A percentile compares a stretch with the other conserved stretches of the same genome.
These are phyloP conservation scores for Mythimna pallens DNA, from an alignment of 2,888 invertebrate species.

Conservation along the genomic window DNA sequence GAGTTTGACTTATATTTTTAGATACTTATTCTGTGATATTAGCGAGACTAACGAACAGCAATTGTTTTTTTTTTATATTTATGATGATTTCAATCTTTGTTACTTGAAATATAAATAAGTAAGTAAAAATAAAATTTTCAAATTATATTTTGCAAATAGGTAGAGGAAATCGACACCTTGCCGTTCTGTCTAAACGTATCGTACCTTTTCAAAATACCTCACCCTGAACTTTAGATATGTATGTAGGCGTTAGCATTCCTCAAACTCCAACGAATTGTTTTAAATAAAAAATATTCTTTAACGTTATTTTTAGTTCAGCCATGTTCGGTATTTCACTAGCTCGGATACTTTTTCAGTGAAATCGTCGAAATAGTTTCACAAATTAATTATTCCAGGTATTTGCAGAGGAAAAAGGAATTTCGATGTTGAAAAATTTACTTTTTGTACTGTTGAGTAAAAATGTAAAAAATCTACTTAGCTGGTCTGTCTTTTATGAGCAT, in stretches of 20 bases:
- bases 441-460: neutral
- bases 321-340: slow-evolving; percentile 35
- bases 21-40: too few species aligned
- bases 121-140: too few species aligned
- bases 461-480: neutral
- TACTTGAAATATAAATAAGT: too few species aligned
- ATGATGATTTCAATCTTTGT: too few species aligned
- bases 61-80: too few species aligned
- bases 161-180: neutral
- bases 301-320: slow-evolving; percentile 38
- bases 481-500: neutral
- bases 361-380: slow-evolving; percentile 41
- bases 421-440: neutral
- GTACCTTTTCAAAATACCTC: neutral
- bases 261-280: slow-evolving; percentile 19
- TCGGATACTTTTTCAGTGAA: slow-evolving; percentile 33
- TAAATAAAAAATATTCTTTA: slow-evolving; percentile 17
- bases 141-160: too few species aligned
- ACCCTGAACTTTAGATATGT: neutral
- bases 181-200: neutral
- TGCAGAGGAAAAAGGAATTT: slow-evolving; percentile 7
- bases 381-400: slow-evolving; percentile 27
- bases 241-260: slow-evolving; percentile 2
- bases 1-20: too few species aligned
- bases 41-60: too few species aligned